phyloP scores from a whole-genome alignment of 2,888 invertebrate species.

The Caenorhabditis sp. region DNA sequence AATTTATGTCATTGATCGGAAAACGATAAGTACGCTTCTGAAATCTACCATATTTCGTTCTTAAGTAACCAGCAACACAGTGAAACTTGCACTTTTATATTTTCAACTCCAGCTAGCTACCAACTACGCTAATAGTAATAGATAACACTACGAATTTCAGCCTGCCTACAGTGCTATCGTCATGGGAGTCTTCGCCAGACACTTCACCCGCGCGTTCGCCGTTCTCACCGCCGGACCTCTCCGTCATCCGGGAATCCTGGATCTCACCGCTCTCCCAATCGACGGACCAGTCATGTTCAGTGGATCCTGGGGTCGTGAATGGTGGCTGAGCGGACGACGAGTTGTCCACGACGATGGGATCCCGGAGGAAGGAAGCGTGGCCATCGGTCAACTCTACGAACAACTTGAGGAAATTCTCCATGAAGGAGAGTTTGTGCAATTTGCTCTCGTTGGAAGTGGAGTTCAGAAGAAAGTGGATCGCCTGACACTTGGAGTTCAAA shows the following conservation, averaged over 20 bases:
- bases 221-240: constrained; percentile 83
- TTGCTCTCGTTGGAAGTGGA: constrained; percentile 82
- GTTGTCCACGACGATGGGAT: constrained; percentile 82
- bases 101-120: neutral
- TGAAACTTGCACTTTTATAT: too few relatives aligned
- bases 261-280: constrained; percentile 82
- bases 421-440: constrained; percentile 78
- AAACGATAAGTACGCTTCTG: too few relatives aligned
- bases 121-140: neutral
- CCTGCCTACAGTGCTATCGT: constrained; percentile 82
- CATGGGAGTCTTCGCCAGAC: constrained; percentile 78
- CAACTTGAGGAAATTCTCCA: constrained; percentile 77
- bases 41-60: too few relatives aligned
- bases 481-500: constrained; percentile 83
- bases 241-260: constrained; percentile 82
- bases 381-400: constrained; percentile 78
- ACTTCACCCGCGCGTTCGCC: constrained; percentile 79
- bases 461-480: constrained; percentile 83
- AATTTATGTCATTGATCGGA: too few relatives aligned
- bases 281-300: constrained; percentile 81
- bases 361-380: constrained; percentile 78
- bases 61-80: too few relatives aligned
- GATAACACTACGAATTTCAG: constrained; percentile 67
- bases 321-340: constrained; percentile 79
- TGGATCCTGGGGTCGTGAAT: constrained; percentile 83